Evolutionary conservation across 2,888 invertebrate genomes (phyloP), one percentile per base, ranked within the genome.

Genomic region (Rhamphomyia laevipes): DNA sequence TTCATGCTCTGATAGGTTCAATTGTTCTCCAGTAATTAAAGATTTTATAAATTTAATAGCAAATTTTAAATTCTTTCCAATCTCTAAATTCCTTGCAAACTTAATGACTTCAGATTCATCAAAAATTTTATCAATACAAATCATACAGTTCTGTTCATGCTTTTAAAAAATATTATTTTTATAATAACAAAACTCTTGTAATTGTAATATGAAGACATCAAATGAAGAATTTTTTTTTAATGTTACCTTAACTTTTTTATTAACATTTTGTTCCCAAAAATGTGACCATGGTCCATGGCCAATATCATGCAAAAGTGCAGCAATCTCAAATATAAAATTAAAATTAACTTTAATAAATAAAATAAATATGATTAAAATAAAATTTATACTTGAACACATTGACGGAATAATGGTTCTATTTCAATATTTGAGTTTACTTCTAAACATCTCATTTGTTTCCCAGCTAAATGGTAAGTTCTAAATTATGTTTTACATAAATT

Each of bases 231-330:
- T 21, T 27, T 27, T 7, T 27, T 4, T 2, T 27, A 27, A n/a
- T n/a, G n/a, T n/a, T 27, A 27, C 23, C 23, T 27, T 27, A 27
- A 27, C n/a, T 13, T 13, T 9, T 35, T 35, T 13, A 13, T 35
- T 35, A 5, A 67, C 59, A 6, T 27, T 27, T 27, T 9, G 23
- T 56, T 83, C 82, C 76, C 80, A 84, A 10, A 73, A 56, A 62
- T 84, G 83, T 2, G 80, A 80, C 63, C 77, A 80, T 4, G 82
- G 81, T 0, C 82, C 82, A 63, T 84, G 82, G 0, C 81, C 82
- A 13, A 83, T 59, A 60, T 84, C 83, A 64, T 84, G 83, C 48
- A 80, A 74, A 1, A 83, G 69, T 0, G 77, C 83, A 38, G 82
- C 82, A 35, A 83, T 70, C 62, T 59, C n/a, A n/a, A n/a, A 59